Evolutionary conservation across 2,888 invertebrate species (phyloP), one percentile per base, ranked within the genome.

Genomic region (Drosophila lutescens): DNA sequence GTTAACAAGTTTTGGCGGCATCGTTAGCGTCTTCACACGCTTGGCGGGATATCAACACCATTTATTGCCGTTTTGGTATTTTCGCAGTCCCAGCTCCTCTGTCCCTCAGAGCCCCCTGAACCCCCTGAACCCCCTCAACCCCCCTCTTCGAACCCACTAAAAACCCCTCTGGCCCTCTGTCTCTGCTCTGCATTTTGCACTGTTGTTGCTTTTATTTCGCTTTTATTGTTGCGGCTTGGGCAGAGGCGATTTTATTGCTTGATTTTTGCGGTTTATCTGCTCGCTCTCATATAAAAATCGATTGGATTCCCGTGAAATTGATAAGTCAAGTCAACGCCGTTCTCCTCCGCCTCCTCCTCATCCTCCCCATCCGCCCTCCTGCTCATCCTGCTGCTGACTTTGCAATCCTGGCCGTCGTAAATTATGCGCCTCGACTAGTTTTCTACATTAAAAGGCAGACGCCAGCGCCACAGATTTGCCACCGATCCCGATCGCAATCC

Each of bases 1-100:
- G 90, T 89, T 90, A 89, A 90, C 88, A 90, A 89, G 90, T 90
- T 90, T 90, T 90, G 88, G 90, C 88, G 88, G 88, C 88, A 88
- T 88, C 88, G 90, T 88, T 88, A 89, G 88, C 90, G 88, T 90
- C 90, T 89, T 89, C 90, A 89, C 88, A 90, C 88, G 88, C 88
- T 90, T 89, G 88, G 90, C 90, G 90, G 88, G 90, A 90, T 90
- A 89, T 90, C 88, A 89, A 90, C 88, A 90, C 86, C 86, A 86
- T 86, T 86, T 86, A 89, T 86, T 86, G 90, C 89, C 89, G 87
- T 89, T 86, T 86, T 86, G 89, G 85, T 88, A 89, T 86, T 80
- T 88, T 79, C 77, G 40, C 74, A 41, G 73, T 59, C 71, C 23
- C 66, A 41, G 55, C 71, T 66, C 63, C 66, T 55, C 66, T 36